Conservation (phyloP, 1,140 invertebrate genomes). For the Magallana ariakensis region DNA sequence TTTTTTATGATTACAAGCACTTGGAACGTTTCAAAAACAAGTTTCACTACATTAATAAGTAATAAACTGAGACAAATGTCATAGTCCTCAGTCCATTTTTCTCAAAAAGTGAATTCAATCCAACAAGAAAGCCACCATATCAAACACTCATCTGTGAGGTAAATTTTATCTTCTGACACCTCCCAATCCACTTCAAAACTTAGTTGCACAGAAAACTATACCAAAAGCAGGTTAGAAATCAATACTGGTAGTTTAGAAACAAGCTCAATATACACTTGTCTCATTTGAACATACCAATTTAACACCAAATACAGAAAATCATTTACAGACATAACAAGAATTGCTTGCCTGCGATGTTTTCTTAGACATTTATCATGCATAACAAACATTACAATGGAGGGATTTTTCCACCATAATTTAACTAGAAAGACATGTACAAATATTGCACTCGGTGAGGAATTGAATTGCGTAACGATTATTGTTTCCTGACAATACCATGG, state of each 20-base stretch:
- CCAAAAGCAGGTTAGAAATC: neutral
- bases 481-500: neutral
- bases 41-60: no score
- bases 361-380: neutral
- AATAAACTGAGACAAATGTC: no score
- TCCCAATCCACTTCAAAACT: neutral
- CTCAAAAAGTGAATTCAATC: no score
- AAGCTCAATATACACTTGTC: neutral
- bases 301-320: neutral
- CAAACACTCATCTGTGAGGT: no score
- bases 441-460: neutral
- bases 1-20: no score
- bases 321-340: neutral
- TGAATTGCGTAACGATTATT: slow-evolving; percentile 9
- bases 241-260: neutral
- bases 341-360: neutral
- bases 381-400: neutral
- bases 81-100: no score
- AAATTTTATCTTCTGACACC: no score
- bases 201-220: neutral
- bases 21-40: no score
- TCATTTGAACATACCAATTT: neutral
- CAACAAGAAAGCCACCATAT: no score
- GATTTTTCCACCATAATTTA: neutral
- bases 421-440: neutral